Evolutionary conservation across 2,888 invertebrate genomes (phyloP).

Genomic region (Spialia ferax): DNA sequence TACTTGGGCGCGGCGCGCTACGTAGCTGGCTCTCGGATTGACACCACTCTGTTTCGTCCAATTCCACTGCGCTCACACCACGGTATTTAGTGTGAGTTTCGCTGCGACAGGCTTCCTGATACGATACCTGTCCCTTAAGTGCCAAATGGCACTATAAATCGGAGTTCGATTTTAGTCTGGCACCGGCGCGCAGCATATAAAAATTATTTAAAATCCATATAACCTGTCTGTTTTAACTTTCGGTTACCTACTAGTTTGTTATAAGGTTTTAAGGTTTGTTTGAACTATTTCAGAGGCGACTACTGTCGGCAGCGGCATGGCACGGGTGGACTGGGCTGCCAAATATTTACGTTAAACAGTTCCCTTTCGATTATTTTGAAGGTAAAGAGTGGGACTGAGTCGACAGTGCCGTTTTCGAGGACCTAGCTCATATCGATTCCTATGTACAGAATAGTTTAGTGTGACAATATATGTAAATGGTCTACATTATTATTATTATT

Average conservation of each 20-base stretch:
- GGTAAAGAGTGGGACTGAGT: neutral
- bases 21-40: constrained; percentile 89
- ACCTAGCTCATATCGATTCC: neutral
- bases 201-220: too few relatives aligned
- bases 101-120: neutral
- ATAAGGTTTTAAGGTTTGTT: neutral
- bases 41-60: constrained; percentile 78
- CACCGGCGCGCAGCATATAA: neutral
- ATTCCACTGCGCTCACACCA: constrained; percentile 69
- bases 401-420: neutral
- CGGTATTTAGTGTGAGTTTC: constrained; percentile 54
- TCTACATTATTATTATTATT: too few relatives aligned
- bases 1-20: constrained; percentile 93
- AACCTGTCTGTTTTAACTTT: too few relatives aligned
- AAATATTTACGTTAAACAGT: constrained; percentile 87
- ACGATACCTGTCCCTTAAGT: too few relatives aligned
- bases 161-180: neutral
- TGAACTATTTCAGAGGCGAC: constrained; percentile 64
- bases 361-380: neutral
- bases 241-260: too few relatives aligned
- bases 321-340: constrained; percentile 93
- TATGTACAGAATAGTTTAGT: neutral
- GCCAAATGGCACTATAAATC: too few relatives aligned
- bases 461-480: neutral
- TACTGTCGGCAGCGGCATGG: constrained; percentile 68